Evolutionary conservation across 2,113 vertebrate species (phyloP).

Genomic region (Oxyruncus cristatus): DNA sequence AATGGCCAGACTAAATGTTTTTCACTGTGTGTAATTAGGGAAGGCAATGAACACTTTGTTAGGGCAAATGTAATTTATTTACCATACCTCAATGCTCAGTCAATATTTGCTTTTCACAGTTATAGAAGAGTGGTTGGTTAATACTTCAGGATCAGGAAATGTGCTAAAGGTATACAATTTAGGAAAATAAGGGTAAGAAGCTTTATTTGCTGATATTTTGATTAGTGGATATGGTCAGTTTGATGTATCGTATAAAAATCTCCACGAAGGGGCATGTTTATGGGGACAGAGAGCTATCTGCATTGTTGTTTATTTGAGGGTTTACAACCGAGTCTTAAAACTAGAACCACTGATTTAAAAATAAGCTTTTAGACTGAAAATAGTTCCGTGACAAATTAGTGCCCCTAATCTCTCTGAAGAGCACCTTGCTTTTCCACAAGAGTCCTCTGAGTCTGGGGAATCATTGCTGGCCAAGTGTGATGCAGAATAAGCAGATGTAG

Average conservation of each 20-base stretch:
- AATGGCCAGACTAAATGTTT: constrained; percentile 43
- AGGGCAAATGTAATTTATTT: constrained; percentile 61
- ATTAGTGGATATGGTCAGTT: neutral
- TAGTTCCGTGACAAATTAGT: neutral
- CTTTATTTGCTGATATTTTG: neutral
- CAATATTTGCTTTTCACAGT: constrained; percentile 63
- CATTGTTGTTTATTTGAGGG: neutral
- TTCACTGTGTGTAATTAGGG: constrained; percentile 45
- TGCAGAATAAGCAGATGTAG: neutral
- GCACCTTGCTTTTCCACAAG: rapidly evolving
- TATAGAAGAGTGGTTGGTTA: constrained; percentile 23
- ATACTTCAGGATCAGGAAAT: constrained; percentile 4
- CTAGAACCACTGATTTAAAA: neutral
- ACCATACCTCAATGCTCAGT: constrained; percentile 19
- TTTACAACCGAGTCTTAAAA: neutral
- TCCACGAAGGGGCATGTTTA: neutral
- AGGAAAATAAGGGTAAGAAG: neutral
- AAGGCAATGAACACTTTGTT: constrained; percentile 43
- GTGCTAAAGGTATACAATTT: neutral
- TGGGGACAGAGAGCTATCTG: neutral
- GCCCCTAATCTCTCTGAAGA: neutral
- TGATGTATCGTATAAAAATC: neutral
- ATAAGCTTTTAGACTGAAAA: neutral
- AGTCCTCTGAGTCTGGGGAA: neutral
- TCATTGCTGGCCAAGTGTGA: neutral